These are phyloP conservation scores for Tauraco hartlaubi DNA, from an alignment of 2,797 vertebrate species.

Conservation along the genomic window DNA sequence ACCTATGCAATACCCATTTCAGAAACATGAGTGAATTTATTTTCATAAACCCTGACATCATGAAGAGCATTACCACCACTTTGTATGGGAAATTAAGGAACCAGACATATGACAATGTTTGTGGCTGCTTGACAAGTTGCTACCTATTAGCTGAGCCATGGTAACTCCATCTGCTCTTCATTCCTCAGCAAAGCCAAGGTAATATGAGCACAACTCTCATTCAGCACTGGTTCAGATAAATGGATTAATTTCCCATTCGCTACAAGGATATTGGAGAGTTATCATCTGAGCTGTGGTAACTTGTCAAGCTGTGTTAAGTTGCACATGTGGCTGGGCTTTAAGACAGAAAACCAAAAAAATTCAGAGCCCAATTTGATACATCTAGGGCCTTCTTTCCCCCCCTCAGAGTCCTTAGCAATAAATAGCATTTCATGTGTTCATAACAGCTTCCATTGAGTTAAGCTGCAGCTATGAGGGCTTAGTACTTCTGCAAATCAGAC, in stretches of 20 bases:
- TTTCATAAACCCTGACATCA: constrained; percentile 6
- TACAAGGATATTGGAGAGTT: not conserved
- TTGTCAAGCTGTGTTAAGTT: not conserved
- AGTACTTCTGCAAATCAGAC: constrained; percentile 54
- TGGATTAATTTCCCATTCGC: not conserved
- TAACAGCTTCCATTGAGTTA: constrained; percentile 27
- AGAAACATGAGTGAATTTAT: not conserved
- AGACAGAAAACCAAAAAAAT: not conserved
- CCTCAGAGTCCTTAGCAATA: constrained; percentile 5
- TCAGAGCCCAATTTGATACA: constrained; percentile 4
- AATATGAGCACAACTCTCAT: not conserved
- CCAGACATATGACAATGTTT: not conserved
- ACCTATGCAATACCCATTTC: not conserved
- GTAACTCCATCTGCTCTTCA: constrained; percentile 5
- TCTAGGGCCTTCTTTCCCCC: not conserved
- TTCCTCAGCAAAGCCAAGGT: constrained; percentile 12
- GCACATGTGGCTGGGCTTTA: not conserved
- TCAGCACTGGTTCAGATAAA: not conserved
- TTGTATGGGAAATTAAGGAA: constrained; percentile 6
- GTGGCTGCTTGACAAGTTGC: not conserved
- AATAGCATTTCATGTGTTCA: constrained; percentile 3
- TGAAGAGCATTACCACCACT: not conserved
- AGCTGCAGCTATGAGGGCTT: constrained; percentile 32
- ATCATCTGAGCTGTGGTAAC: not conserved
- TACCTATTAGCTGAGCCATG: constrained; percentile 13